A percentile compares a stretch with the other conserved stretches of the same genome.
Evolutionary conservation across 1,140 invertebrate species (phyloP).

Genomic region (Cyclina sinensis): DNA sequence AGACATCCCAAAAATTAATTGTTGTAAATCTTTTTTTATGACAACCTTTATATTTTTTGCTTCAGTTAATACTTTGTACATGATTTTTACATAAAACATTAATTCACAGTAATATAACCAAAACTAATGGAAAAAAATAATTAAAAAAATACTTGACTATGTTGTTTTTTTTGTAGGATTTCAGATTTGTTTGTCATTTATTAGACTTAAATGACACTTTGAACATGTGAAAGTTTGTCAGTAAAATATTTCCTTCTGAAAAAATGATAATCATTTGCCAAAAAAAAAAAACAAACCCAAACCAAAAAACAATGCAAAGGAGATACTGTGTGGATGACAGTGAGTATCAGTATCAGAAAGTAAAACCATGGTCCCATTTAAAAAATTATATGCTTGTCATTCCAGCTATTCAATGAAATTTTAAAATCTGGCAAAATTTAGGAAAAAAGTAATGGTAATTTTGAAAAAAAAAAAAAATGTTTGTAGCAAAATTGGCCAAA

Average conservation of each 20-base stretch:
- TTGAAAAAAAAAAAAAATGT: too few species aligned
- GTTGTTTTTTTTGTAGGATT: not conserved
- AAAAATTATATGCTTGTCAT: too few species aligned
- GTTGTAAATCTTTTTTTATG: not conserved
- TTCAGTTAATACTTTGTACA: not conserved
- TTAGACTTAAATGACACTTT: not conserved
- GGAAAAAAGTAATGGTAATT: too few species aligned
- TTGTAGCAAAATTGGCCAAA: too few species aligned
- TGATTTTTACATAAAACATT: not conserved
- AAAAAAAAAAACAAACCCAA: too few species aligned
- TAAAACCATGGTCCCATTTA: too few species aligned
- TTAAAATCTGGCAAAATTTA: too few species aligned
- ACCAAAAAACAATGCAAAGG: too few species aligned
- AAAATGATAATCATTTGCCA: too few species aligned
- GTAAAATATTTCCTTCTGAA: conserved; percentile 18
- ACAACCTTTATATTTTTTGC: conserved; percentile 17
- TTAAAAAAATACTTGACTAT: not conserved
- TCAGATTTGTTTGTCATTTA: not conserved
- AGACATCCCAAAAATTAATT: not conserved
- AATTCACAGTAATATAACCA: not conserved
- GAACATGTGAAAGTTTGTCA: not conserved
- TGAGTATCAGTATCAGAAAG: too few species aligned
- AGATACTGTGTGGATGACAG: too few species aligned
- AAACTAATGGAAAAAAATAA: not conserved
- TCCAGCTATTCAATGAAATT: too few species aligned